phyloP scores from a whole-genome alignment of 2,797 vertebrate species.

The Sorex maritimensis region DNA sequence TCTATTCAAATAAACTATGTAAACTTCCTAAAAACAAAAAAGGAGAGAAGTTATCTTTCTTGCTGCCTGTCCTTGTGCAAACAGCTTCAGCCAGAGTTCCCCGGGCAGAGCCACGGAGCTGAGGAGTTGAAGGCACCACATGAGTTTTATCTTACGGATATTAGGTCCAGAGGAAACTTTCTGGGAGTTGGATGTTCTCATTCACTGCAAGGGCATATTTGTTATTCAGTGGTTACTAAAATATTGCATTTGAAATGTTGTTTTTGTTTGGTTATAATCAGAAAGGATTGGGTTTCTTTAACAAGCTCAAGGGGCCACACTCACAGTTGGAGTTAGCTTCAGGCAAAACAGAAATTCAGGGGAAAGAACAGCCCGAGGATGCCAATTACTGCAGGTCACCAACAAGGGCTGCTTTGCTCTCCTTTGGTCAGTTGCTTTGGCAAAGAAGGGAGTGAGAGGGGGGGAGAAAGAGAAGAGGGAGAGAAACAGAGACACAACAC shows the following conservation, averaged over 20 bases:
- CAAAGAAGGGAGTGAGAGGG: neutral
- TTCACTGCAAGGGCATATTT: neutral
- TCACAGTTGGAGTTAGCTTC: conserved; percentile 58
- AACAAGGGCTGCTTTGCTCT: conserved; percentile 25
- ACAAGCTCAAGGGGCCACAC: neutral
- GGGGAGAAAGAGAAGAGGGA: neutral
- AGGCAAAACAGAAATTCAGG: conserved; percentile 70
- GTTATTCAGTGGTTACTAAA: neutral
- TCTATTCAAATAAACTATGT: too few species aligned
- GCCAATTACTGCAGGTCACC: conserved; percentile 61
- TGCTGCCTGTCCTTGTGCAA: neutral
- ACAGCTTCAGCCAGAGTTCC: neutral
- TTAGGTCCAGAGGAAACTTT: neutral
- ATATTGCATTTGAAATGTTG: conserved; percentile 37
- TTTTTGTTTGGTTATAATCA: conserved; percentile 60
- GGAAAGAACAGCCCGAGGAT: neutral
- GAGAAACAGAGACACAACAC: neutral
- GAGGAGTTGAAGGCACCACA: neutral
- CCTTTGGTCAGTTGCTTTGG: conserved; percentile 22
- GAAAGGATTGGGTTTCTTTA: conserved; percentile 51
- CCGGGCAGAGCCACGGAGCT: neutral
- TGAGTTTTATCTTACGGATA: neutral
- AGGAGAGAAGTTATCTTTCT: neutral
- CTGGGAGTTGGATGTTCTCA: neutral
- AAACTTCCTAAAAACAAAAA: neutral